phyloP scores from a whole-genome alignment of 2,888 invertebrate species.

The Hydropsyche betteni region DNA sequence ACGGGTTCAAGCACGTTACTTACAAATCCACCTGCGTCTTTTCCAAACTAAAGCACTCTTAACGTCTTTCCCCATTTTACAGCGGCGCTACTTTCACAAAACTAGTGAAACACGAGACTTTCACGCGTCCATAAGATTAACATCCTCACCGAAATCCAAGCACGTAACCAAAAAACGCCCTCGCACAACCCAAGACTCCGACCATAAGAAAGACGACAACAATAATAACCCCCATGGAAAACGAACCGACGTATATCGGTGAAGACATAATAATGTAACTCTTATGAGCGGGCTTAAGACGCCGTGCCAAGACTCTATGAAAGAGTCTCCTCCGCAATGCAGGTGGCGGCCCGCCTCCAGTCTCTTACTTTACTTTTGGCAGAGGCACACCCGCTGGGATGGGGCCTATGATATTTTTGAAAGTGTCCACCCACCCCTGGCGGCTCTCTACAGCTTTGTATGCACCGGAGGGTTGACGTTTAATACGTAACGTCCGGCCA shows the following conservation, averaged over 20 bases:
- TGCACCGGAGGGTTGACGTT: conserved; percentile 49
- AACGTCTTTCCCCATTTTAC: not conserved
- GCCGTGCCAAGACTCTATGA: conserved; percentile 61
- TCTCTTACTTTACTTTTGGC: conserved; percentile 48
- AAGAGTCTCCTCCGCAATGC: conserved; percentile 54
- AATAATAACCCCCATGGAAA: conserved; percentile 24
- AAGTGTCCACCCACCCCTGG: conserved; percentile 46
- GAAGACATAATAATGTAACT: conserved; percentile 54
- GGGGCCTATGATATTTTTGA: conserved; percentile 51
- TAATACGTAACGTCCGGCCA: conserved; percentile 48
- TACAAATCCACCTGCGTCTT: conserved; percentile 15
- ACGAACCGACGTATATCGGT: conserved; percentile 49
- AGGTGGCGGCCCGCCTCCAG: conserved; percentile 39
- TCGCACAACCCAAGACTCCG: not conserved
- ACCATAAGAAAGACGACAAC: conserved; percentile 23
- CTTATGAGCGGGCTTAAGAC: conserved; percentile 57
- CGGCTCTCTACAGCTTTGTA: conserved; percentile 42
- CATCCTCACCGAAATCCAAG: not conserved
- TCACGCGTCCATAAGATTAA: not conserved
- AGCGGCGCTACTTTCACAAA: conserved; percentile 1
- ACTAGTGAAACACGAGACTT: not conserved
- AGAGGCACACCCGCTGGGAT: conserved; percentile 36
- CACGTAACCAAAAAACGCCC: conserved; percentile 20
- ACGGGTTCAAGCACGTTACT: not conserved
- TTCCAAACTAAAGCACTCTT: not conserved